Conservation (phyloP, 92 coral and sea anemone genomes). For the Palythoa grandiflora region DNA sequence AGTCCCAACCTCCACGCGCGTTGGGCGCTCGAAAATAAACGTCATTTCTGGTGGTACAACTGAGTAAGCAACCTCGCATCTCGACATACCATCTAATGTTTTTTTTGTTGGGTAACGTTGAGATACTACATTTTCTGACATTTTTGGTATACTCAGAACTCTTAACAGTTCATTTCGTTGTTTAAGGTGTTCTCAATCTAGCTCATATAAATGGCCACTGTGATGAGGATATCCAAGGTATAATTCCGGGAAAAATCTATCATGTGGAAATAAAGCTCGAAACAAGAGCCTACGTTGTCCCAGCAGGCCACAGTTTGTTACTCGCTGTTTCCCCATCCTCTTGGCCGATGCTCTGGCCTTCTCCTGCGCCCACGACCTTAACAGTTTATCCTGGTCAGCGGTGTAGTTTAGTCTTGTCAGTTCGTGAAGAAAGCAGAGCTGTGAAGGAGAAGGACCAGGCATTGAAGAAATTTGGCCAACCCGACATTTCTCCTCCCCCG, state of each 20-base stretch:
- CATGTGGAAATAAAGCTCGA: constrained; percentile 60
- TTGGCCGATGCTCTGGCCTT: constrained; percentile 89
- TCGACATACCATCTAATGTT: too few species aligned
- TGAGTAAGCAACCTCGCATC: too few species aligned
- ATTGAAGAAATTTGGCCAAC: constrained; percentile 51
- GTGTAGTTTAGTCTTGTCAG: constrained; percentile 68
- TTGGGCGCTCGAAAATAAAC: too few species aligned
- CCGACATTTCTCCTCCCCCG: constrained; percentile 20
- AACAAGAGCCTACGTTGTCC: constrained; percentile 70
- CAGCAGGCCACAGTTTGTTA: constrained; percentile 76
- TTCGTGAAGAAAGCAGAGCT: constrained; percentile 48
- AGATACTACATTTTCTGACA: too few species aligned
- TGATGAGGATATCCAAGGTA: constrained; percentile 50
- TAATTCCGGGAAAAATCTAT: constrained; percentile 63
- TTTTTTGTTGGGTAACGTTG: too few species aligned
- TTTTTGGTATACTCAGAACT: neutral
- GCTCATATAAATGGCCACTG: constrained; percentile 78
- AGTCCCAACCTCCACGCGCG: too few species aligned
- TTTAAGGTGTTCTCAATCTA: constrained; percentile 74
- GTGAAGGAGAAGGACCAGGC: constrained; percentile 46
- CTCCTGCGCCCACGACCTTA: constrained; percentile 69
- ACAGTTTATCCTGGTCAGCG: constrained; percentile 62
- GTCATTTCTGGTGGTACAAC: too few species aligned
- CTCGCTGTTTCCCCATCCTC: constrained; percentile 81
- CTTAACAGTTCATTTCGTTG: neutral